Conservation (phyloP, 2,113 vertebrate genomes). For the Passerina amoena region DNA sequence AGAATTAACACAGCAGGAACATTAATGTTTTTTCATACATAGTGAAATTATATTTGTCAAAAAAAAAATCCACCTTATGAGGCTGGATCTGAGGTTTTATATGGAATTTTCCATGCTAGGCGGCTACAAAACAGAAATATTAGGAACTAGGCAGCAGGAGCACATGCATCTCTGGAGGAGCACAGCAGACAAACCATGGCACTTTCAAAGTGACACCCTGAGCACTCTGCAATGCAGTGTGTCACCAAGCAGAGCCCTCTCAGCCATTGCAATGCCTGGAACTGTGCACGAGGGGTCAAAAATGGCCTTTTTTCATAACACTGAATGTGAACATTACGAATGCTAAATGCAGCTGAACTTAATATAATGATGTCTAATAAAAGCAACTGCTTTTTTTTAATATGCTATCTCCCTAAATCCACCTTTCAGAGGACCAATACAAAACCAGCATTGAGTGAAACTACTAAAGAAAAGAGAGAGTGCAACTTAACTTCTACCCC, state of each 20-base stretch:
- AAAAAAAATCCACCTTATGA: neutral
- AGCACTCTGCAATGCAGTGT: neutral
- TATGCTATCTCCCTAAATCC: neutral
- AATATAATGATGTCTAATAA: neutral
- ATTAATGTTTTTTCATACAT: neutral
- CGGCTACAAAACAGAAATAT: neutral
- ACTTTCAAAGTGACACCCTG: neutral
- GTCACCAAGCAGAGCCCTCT: neutral
- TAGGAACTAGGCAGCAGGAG: neutral
- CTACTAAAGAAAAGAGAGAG: neutral
- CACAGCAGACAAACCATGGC: neutral
- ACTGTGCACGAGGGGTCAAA: neutral
- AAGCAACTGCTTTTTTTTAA: neutral
- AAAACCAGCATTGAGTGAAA: neutral
- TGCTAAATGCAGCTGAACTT: neutral
- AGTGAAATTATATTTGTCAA: conserved; percentile 19
- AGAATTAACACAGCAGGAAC: neutral
- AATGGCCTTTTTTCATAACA: neutral
- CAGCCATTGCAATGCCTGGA: neutral
- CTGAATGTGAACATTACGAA: neutral
- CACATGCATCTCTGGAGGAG: neutral
- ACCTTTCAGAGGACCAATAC: neutral
- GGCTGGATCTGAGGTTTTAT: neutral
- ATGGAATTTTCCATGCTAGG: neutral
- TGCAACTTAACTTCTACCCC: neutral